These are phyloP conservation scores for Hypotaenidia okinawae DNA, from an alignment of 2,797 vertebrate species.

Conservation along the genomic window DNA sequence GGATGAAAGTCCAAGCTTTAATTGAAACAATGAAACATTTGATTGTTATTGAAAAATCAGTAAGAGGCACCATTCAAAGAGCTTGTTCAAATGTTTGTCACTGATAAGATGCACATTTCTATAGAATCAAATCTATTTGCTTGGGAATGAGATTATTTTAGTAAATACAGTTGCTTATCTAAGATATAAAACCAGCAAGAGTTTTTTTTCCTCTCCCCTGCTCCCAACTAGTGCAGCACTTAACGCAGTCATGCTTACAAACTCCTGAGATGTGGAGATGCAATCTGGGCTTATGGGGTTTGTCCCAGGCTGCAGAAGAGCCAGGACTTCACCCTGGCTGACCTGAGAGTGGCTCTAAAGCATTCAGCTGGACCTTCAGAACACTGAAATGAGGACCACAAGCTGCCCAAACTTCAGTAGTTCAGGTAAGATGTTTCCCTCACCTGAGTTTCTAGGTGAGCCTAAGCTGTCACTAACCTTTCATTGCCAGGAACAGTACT, in stretches of 20 bases:
- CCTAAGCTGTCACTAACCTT: background rate
- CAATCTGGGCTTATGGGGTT: slow-evolving; percentile 46
- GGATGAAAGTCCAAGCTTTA: slow-evolving; percentile 29
- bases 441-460: background rate
- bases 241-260: background rate
- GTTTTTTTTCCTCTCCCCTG: slow-evolving; percentile 18
- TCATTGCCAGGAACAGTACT: background rate
- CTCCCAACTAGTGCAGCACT: background rate
- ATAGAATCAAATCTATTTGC: slow-evolving; percentile 31
- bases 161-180: slow-evolving; percentile 36
- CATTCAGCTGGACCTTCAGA: background rate
- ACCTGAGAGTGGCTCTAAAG: background rate
- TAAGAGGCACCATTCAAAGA: background rate
- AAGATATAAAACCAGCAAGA: background rate
- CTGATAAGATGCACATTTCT: slow-evolving; percentile 42
- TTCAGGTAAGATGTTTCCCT: background rate
- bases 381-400: fast-evolving
- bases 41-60: slow-evolving; percentile 25
- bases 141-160: slow-evolving; percentile 43
- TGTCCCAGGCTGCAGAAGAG: slow-evolving; percentile 11
- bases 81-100: slow-evolving; percentile 25
- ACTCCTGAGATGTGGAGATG: background rate
- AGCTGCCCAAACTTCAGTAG: background rate
- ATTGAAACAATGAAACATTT: slow-evolving; percentile 44
- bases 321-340: slow-evolving; percentile 4